A percentile compares a stretch with the other conserved stretches of the same genome.
These are phyloP conservation scores for Ctena decussata DNA, from an alignment of 2,888 invertebrate species.

Conservation along the genomic window DNA sequence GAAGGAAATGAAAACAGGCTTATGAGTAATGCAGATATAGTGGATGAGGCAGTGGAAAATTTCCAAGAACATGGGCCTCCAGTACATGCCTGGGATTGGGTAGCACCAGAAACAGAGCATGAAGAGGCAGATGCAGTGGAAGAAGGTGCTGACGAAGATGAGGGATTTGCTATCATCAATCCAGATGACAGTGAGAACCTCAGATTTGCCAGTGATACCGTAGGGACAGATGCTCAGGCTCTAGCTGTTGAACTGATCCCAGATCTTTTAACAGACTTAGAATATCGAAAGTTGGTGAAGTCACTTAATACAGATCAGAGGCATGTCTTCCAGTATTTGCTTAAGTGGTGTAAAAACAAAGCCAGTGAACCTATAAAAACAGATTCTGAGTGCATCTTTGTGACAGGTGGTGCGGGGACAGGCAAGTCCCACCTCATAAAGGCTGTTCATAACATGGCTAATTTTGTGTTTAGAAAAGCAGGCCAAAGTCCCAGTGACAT, in stretches of 20 bases:
- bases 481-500: conserved; percentile 22
- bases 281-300: conserved; percentile 14
- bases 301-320: conserved; percentile 28
- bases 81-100: conserved; percentile 36
- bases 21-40: conserved; percentile 35
- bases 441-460: conserved; percentile 28
- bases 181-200: conserved; percentile 20
- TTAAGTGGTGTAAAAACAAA: conserved; percentile 44
- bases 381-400: conserved; percentile 33
- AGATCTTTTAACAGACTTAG: conserved; percentile 1
- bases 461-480: conserved; percentile 20
- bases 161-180: conserved; percentile 25
- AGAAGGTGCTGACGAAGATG: conserved; percentile 30
- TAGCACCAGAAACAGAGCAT: conserved; percentile 42
- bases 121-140: conserved; percentile 30
- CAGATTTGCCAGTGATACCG: background rate
- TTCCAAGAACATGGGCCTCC: conserved; percentile 34
- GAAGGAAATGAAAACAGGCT: conserved; percentile 20
- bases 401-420: conserved; percentile 53
- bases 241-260: conserved; percentile 4
- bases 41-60: conserved; percentile 42
- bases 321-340: conserved; percentile 38
- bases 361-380: background rate
- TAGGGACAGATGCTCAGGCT: background rate
- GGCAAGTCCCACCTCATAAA: conserved; percentile 51